phyloP scores from a whole-genome alignment of 2,797 vertebrate genomes.

The Podarcis lilfordi region DNA sequence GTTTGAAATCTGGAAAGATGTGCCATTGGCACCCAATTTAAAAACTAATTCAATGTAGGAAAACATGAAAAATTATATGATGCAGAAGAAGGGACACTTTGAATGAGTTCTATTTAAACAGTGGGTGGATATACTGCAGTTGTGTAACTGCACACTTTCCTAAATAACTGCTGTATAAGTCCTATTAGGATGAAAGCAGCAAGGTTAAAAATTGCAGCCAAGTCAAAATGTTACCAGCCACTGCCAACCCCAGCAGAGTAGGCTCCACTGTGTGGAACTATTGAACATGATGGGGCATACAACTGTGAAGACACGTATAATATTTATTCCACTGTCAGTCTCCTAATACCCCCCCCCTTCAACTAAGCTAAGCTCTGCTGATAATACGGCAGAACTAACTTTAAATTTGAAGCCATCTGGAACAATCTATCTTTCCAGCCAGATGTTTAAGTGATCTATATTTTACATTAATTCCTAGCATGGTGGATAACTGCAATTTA shows the following conservation, averaged over 20 bases:
- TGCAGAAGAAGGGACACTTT: conserved; percentile 12
- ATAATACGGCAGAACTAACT: conserved; percentile 66
- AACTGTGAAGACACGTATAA: neutral
- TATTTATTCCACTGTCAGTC: neutral
- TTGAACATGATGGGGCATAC: neutral
- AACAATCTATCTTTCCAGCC: conserved; percentile 60
- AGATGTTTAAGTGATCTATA: conserved; percentile 49
- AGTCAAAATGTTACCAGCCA: no score
- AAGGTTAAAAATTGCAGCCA: no score
- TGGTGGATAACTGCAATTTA: conserved; percentile 21
- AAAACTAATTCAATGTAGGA: conserved; percentile 55
- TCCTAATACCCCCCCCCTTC: neutral
- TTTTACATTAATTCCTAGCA: conserved; percentile 65
- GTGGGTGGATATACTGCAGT: no score
- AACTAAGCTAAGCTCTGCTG: conserved; percentile 38
- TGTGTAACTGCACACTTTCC: no score
- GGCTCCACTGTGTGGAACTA: neutral
- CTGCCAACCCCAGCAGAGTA: no score
- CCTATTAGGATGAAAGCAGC: no score
- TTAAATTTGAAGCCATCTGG: conserved; percentile 56
- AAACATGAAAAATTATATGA: conserved; percentile 42
- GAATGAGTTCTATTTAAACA: neutral
- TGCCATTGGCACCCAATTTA: conserved; percentile 33
- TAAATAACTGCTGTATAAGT: no score
- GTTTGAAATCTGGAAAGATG: conserved; percentile 56